Evolutionary conservation across 1,140 invertebrate genomes (phyloP), one percentile per base, ranked within the genome.

Genomic region (Sycophila sp.): DNA sequence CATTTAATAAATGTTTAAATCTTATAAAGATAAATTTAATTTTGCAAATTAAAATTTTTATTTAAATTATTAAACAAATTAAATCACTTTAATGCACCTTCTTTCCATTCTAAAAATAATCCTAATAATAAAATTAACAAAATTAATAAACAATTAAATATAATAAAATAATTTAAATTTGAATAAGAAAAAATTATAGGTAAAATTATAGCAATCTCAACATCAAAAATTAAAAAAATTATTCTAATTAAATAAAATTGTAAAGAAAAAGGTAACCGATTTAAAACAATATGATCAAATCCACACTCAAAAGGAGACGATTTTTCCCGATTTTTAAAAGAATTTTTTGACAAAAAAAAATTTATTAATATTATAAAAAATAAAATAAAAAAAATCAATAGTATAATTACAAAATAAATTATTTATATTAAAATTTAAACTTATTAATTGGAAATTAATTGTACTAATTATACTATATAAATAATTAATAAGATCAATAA

Each of bases 151-250:
- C 89, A 79, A 82, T 89, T 87, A 71, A 87, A 17, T 76, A 89
- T 81, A 85, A 90, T 88, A 76, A 87, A 73, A 85, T 80, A 73
- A 70, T 81, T 67, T 77, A 78, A 75, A 79, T 77, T 72, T 86
- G 80, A 88, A 70, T 72, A 78, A 67, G 78, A 73, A 74, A 86
- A 71, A 71, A 88, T 85, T 74, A 88, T 79, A 22, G 88, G 88
- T 15, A 90, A 73, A 74, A 90, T 79, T 79, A 90, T 73, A 24
- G 85, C 80, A 83, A 90, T 88, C 88, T 90, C 89, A 69, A 90
- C 82, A 87, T 90, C 88, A 87, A 90, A 90, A 87, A 90, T 89
- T 87, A 90, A 86, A 84, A 90, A 91, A 86, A 91, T 88, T 80
- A 89, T 83, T 19, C 86, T 83, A 80, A 91, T 89, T 83, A 89